Base-by-base conservation (phyloP, 2,797 vertebrate species). In the Harpagifer antarcticus region DNA sequence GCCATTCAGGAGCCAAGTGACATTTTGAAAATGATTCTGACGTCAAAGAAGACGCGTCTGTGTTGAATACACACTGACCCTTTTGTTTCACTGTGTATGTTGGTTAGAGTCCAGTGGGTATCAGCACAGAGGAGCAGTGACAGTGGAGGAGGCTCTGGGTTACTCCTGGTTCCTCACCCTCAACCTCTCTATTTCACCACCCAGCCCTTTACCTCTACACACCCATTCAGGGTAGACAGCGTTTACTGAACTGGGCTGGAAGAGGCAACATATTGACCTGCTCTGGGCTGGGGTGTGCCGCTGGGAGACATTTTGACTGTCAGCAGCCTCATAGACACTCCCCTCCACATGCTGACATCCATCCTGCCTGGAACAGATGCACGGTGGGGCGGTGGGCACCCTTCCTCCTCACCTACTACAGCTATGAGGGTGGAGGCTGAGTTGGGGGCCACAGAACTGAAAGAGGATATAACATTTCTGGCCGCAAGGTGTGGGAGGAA, bases 331-430 rank as follows among this genome's bases (percentile, higher is more conserved):
- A 12, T 16, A 63, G 87, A 86, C 82, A 79, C 93, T 88, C 90
- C 91, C 87, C 83, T 82, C 66, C 58, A 53, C 89, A 87, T 83
- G 88, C 84, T 88, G 87, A 91, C 86, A 78, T 90, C 85, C 86
- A 76, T 93, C 92, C 92, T 91, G 88, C 67, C 82, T 79, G 79
- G 79, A 88, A 80, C 91, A 90, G 88, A 89, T 88, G 84, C 65
- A 67, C 72, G 86, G 81, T 42, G 81, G 80, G 74, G 83, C 16
- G 33, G 23, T 63, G 68, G 82, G 70, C 63, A 52, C 43, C 68
- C 43, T 33, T 67, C 72, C 76, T 72, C 53, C 78, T 65, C 62
- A 77, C 52, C 68, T 65, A 64, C 33, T 33, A 19, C 49, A 72
- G 56, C 47, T 60, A 45, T 44, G 52, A 56, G 42, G 61, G 16